These are phyloP conservation scores for Salpingus planirostris DNA, from an alignment of 2,888 invertebrate genomes.

Conservation along the genomic window DNA sequence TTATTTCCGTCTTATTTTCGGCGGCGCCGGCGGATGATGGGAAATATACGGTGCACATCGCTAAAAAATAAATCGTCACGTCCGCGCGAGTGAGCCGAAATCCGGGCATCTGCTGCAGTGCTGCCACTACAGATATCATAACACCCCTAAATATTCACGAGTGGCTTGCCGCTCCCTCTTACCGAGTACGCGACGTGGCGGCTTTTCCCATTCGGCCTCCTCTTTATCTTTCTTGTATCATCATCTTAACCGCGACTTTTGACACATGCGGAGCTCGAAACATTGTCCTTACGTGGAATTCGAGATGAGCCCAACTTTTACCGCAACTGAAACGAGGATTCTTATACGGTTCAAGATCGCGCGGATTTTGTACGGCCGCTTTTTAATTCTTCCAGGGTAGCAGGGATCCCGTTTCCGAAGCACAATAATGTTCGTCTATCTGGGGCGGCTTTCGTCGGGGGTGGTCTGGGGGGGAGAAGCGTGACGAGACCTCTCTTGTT, in stretches of 20 bases:
- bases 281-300: constrained; percentile 31
- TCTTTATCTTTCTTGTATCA: constrained; percentile 32
- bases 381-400: too few relatives aligned
- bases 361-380: too few relatives aligned
- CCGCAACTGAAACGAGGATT: too few relatives aligned
- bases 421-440: too few relatives aligned
- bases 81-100: constrained; percentile 22
- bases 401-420: too few relatives aligned
- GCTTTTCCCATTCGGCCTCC: constrained; percentile 24
- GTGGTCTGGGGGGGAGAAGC: constrained; percentile 11
- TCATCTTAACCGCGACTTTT: constrained; percentile 29
- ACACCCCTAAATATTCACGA: constrained; percentile 41
- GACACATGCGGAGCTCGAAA: constrained; percentile 29
- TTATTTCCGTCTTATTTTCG: too few relatives aligned
- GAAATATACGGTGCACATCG: too few relatives aligned
- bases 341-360: too few relatives aligned
- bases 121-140: constrained; percentile 32
- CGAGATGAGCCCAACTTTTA: too few relatives aligned
- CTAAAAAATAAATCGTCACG: constrained; percentile 26
- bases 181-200: constrained; percentile 31
- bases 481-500: constrained; percentile 22
- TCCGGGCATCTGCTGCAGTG: constrained; percentile 27
- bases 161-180: constrained; percentile 32
- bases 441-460: too few relatives aligned
- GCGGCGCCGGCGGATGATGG: too few relatives aligned